Percentiles rank a stretch among this genome's conserved stretches.
phyloP scores from a whole-genome alignment of 2,113 vertebrate genomes.

The Albula goreensis region DNA sequence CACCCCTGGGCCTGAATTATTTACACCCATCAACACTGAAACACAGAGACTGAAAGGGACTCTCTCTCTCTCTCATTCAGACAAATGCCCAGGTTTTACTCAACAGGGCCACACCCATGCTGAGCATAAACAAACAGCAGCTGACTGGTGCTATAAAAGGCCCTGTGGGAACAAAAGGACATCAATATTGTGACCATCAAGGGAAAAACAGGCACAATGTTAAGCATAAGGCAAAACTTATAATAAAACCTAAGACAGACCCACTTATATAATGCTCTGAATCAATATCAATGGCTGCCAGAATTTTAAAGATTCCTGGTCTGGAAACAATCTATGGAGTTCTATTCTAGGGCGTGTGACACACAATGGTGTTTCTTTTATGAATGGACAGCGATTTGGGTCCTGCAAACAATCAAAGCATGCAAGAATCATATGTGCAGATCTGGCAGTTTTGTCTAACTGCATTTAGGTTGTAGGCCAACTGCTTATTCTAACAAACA shows the following conservation, averaged over 20 bases:
- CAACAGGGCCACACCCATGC: no score
- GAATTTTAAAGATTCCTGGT: constrained; percentile 11
- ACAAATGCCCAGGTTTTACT: no score
- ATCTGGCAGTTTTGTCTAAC: no score
- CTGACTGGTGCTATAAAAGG: neutral
- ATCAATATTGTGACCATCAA: neutral
- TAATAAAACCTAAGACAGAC: neutral
- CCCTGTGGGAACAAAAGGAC: neutral
- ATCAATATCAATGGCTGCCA: neutral
- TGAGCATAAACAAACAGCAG: neutral
- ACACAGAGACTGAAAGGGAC: constrained; percentile 45
- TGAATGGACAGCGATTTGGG: no score
- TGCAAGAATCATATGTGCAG: no score
- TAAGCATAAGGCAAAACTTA: constrained; percentile 3
- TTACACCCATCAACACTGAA: constrained; percentile 54
- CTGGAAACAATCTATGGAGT: no score
- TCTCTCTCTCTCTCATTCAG: constrained; percentile 9
- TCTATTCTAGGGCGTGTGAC: no score
- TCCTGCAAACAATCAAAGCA: no score
- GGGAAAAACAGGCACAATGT: constrained; percentile 3
- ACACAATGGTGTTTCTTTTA: no score
- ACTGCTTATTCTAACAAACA: no score
- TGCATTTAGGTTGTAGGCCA: no score
- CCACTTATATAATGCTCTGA: neutral
- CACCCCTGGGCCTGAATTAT: constrained; percentile 73